Evolutionary conservation across 2,888 invertebrate genomes (phyloP), one percentile per base, ranked within the genome.

Genomic region (Stenoptilia bipunctidactyla): DNA sequence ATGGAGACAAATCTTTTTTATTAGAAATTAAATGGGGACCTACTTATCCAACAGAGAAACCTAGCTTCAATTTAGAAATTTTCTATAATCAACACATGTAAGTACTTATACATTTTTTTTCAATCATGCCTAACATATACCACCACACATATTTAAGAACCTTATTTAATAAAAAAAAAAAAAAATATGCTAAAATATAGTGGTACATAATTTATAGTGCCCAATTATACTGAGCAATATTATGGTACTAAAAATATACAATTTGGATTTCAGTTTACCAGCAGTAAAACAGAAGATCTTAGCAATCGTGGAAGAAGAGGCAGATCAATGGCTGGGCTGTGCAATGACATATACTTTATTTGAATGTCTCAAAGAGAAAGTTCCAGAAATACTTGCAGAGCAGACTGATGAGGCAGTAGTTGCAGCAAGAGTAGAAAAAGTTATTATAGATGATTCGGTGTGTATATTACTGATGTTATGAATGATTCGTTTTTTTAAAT

Each of bases 311-410:
- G 76, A 82, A 10, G 76, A 85, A 9, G 94, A 95, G 69, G 93
- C 93, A 0, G 89, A 92, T 33, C 91, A 92, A 54, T 92, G 92
- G 86, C 57, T 95, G 12, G 97, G 96, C 1, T 92, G 91, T 76
- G 95, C 96, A 1, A 96, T 97, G 96, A 97, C 96, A 0, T 98
- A 95, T 62, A 93, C 96, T 0, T 72, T 98, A 39, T 95, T 98
- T 66, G 97, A 98, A 74, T 93, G 90, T 67, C 85, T 94, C 12
- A 95, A 95, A 67, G 97, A 97, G 64, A 91, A 90, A 57, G 85
- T 89, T 25, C 74, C 88, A 0, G 90, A 91, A 39, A 66, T 97
- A 39, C 76, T 94, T 6, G 77, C 85, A 0, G 88, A 87, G 1
- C 95, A 96, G 65, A 89, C 91, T 0, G 90, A 91, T 10, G 68